phyloP scores from a whole-genome alignment of 1,140 invertebrate species.

The Ganaspis sp. region DNA sequence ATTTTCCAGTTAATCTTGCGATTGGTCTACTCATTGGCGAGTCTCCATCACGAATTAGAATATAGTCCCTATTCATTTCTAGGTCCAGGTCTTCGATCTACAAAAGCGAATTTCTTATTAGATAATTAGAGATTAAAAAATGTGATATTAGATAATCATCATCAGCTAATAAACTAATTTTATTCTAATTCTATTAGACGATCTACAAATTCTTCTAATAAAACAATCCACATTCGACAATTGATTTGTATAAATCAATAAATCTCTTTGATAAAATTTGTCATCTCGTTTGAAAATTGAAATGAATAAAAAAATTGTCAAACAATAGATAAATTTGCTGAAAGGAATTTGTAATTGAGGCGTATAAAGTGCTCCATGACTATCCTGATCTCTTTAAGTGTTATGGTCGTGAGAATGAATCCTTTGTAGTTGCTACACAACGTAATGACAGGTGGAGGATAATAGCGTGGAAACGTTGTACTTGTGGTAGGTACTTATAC shows the following conservation, averaged over 20 bases:
- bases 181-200: too few relatives aligned
- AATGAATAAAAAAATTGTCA: too few relatives aligned
- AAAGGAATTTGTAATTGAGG: constrained; percentile 1
- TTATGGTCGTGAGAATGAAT: constrained; percentile 24
- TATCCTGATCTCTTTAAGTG: constrained; percentile 23
- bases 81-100: constrained; percentile 92
- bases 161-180: too few relatives aligned
- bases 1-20: constrained; percentile 87
- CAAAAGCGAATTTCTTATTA: constrained; percentile 30
- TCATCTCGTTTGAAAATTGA: neutral
- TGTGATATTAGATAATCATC: too few relatives aligned
- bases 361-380: neutral
- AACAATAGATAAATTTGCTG: neutral
- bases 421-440: neutral
- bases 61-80: constrained; percentile 89
- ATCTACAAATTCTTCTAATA: too few relatives aligned
- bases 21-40: constrained; percentile 89
- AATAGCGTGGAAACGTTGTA: constrained; percentile 9
- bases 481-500: neutral
- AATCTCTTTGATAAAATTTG: neutral
- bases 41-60: constrained; percentile 92
- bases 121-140: too few relatives aligned
- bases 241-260: too few relatives aligned
- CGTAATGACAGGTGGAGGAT: constrained; percentile 11
- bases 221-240: too few relatives aligned